Base-by-base conservation (phyloP, 2,888 invertebrate species). In the Capitulum mitella region DNA sequence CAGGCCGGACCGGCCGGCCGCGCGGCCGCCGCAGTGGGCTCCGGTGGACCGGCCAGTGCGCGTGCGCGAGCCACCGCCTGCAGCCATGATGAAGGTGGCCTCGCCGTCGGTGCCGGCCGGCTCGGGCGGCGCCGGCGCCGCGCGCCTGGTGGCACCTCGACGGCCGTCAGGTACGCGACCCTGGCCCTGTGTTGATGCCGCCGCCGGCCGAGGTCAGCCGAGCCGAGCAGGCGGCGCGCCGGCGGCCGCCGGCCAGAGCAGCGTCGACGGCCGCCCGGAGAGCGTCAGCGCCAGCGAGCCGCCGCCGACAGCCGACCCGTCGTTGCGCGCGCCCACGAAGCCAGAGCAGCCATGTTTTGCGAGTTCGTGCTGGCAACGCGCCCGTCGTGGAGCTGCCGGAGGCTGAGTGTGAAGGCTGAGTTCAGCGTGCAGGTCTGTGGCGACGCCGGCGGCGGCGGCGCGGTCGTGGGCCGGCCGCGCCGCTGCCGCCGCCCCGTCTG, bases 381-480 rank as follows among this genome's bases (percentile, higher is more conserved):
- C 14, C 70, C 70, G 70, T 3, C 70, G 40, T 70, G 70, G 70
- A 70, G 70, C 26, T 40, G 26, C 40, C 70, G 70, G 10, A 19
- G 70, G 37, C 70, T 40, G 70, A 26, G 40, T 37, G 37, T n/a
- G n/a, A 5, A 29, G 22, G 37, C 40, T 14, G 3, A 29, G 37
- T 1, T 40, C 70, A 0, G 70, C 70, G 10, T 26, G 10, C 70
- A 70, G 70, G 70, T 70, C 40, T 22, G 70, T 70, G 64, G 51
- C 6, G 22, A 16, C 51, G 51, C 19, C 22, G 19, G n/a, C n/a
- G n/a, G n/a, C 46, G 46, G 12, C 1, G 12, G 46, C 46, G 1
- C 46, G 46, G 3, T 3, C 14, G 46, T 3, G n/a, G 43, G 75
- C 81, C 34, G 80, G 79, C 10, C 78, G 80, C 1, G 78, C 43